Conservation (phyloP, 2,113 vertebrate species). For the Thermophis baileyi region DNA sequence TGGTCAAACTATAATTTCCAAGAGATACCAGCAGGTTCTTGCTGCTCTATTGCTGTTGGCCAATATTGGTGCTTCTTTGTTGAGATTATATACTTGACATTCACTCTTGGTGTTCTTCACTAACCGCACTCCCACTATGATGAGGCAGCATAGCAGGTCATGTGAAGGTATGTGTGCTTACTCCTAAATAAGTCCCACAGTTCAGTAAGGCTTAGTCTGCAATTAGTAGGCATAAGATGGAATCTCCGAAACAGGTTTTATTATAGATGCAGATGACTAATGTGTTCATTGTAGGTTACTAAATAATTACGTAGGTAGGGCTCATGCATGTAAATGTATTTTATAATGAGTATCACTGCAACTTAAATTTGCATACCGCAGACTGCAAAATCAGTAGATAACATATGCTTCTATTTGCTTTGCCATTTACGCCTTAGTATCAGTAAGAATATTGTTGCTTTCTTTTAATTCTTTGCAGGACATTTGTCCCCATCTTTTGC, state of each 20-base stretch:
- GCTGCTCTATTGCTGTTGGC: not conserved
- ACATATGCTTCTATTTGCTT: not conserved
- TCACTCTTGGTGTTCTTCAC: not conserved
- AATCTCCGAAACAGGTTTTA: not conserved
- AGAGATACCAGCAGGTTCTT: not conserved
- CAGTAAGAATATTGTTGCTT: not conserved
- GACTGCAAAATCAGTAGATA: not conserved
- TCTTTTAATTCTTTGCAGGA: not conserved
- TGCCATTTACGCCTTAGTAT: not conserved
- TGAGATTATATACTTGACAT: not conserved
- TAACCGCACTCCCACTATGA: not conserved
- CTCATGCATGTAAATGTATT: not conserved
- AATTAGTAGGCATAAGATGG: not conserved
- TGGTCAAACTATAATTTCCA: not conserved
- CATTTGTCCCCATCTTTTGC: not conserved
- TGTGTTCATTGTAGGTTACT: not conserved
- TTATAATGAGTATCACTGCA: not conserved
- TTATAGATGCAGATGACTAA: not conserved
- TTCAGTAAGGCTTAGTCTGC: not conserved
- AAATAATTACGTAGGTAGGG: not conserved
- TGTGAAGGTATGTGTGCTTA: not conserved
- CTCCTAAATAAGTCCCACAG: not conserved
- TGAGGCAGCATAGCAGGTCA: not conserved
- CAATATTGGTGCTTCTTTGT: not conserved
- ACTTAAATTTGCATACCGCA: not conserved